Percentiles rank a stretch among this genome's conserved stretches.
phyloP scores from a whole-genome alignment of 1,140 invertebrate species.

The Pogonognathellus flavescens region DNA sequence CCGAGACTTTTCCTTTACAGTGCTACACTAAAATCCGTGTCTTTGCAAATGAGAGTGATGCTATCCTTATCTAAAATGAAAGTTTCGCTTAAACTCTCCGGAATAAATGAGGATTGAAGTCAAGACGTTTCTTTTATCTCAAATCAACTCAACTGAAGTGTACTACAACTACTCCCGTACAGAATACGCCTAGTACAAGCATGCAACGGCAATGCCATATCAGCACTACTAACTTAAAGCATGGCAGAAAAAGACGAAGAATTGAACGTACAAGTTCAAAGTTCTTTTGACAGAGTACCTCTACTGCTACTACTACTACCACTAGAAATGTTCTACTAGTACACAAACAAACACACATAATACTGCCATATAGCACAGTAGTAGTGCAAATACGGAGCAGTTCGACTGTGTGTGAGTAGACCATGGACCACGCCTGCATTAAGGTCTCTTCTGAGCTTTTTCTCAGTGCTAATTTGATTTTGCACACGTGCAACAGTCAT shows the following conservation, averaged over 20 bases:
- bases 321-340: too few species aligned
- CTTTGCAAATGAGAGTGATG: neutral
- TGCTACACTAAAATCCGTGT: too few species aligned
- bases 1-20: too few species aligned
- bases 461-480: constrained; percentile 39
- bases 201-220: too few species aligned
- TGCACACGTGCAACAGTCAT: constrained; percentile 37
- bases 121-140: constrained; percentile 11
- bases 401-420: neutral
- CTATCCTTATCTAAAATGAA: neutral
- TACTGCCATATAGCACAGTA: too few species aligned
- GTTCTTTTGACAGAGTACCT: constrained; percentile 14
- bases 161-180: neutral
- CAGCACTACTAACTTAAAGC: neutral
- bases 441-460: neutral
- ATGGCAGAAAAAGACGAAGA: neutral
- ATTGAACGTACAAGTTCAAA: constrained; percentile 32
- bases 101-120: constrained; percentile 38
- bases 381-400: neutral
- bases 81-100: constrained; percentile 3
- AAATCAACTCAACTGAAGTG: constrained; percentile 17
- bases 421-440: neutral
- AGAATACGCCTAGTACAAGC: too few species aligned
- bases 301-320: too few species aligned
- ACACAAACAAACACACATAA: too few species aligned